phyloP scores from a whole-genome alignment of 2,888 invertebrate genomes.

The Cecidostiba fungosa region DNA sequence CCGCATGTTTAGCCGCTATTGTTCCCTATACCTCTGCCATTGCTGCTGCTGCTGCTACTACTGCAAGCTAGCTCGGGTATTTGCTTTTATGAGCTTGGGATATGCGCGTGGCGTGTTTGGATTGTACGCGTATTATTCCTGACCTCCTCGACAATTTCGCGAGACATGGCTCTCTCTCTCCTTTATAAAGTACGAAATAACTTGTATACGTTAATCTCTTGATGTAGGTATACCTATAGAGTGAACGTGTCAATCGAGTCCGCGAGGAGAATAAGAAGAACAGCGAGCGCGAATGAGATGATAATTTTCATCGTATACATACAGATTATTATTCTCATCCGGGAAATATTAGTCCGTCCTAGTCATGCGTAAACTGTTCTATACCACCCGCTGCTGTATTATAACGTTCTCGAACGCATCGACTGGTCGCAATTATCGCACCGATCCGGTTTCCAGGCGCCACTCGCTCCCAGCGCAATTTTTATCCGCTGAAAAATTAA shows the following conservation, averaged over 20 bases:
- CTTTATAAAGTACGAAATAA: too few relatives aligned
- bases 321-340: conserved; percentile 26
- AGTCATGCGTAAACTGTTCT: conserved; percentile 40
- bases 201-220: not conserved
- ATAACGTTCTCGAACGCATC: conserved; percentile 29
- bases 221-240: not conserved
- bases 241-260: not conserved
- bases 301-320: conserved; percentile 44
- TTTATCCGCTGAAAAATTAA: conserved; percentile 27
- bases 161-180: not conserved
- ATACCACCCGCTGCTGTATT: conserved; percentile 49
- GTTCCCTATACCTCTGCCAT: not conserved
- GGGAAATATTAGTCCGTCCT: conserved; percentile 34
- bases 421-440: conserved; percentile 47
- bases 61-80: not conserved
- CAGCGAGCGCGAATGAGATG: conserved; percentile 21
- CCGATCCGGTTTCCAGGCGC: conserved; percentile 46
- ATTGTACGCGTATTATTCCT: not conserved
- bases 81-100: conserved; percentile 14
- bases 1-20: conserved; percentile 28
- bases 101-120: not conserved
- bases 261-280: not conserved
- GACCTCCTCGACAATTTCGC: not conserved
- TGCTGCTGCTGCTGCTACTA: not conserved
- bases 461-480: not conserved